Conservation (phyloP, 2,797 vertebrate genomes). For the Delichon dasypus region DNA sequence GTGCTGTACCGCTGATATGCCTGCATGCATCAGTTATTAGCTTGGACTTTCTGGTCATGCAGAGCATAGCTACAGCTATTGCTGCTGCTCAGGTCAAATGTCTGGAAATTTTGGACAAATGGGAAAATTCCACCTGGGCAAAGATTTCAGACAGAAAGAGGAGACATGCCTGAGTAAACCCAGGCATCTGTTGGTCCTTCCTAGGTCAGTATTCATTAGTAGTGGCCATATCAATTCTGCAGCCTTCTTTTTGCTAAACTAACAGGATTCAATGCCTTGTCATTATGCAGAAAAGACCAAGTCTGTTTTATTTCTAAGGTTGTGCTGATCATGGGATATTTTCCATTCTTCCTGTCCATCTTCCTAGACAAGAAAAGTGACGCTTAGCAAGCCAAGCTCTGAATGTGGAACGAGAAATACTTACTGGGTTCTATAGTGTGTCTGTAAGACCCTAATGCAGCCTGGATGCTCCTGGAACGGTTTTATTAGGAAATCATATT, state of each 20-base stretch:
- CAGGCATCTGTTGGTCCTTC: neutral
- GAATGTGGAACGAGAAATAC: neutral
- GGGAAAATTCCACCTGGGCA: conserved; percentile 8
- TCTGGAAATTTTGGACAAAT: conserved; percentile 23
- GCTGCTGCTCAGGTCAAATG: neutral
- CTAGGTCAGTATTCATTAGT: neutral
- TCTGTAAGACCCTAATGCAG: neutral
- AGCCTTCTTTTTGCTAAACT: neutral
- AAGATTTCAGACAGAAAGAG: conserved; percentile 17
- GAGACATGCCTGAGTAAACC: neutral
- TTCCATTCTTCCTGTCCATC: neutral
- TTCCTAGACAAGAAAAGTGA: neutral
- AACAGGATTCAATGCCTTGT: neutral
- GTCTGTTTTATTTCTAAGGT: neutral
- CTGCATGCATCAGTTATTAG: neutral
- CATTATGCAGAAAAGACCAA: neutral
- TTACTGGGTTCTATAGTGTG: neutral
- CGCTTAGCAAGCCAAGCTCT: neutral
- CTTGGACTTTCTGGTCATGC: neutral
- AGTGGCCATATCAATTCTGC: neutral
- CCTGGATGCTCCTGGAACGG: neutral
- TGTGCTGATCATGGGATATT: neutral
- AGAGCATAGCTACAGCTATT: neutral
- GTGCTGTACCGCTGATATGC: neutral
- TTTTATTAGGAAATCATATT: neutral